Conservation (phyloP, 2,888 invertebrate genomes). For the Sinodicranocentrus sp. region DNA sequence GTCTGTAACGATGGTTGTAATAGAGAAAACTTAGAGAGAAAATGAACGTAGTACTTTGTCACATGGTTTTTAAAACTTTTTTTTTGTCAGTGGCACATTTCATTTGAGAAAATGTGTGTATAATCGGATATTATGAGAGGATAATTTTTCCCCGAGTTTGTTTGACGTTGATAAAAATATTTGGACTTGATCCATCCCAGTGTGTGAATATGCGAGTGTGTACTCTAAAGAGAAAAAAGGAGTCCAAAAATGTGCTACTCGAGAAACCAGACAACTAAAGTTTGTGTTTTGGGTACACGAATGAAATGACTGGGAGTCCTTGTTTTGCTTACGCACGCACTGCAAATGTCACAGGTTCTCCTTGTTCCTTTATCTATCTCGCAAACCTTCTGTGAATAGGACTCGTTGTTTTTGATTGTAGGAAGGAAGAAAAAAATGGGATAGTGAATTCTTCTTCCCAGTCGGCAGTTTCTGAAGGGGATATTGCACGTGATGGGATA, state of each 20-base stretch:
- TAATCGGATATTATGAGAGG: conserved; percentile 43
- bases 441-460: too few species aligned
- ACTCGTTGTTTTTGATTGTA: conserved; percentile 10
- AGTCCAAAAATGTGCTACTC: conserved; percentile 17
- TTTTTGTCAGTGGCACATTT: conserved; percentile 25
- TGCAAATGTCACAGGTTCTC: conserved; percentile 18
- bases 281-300: too few species aligned
- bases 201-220: conserved; percentile 5
- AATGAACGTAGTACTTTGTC: too few species aligned
- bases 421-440: too few species aligned
- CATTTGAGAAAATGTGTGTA: conserved; percentile 52
- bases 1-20: too few species aligned
- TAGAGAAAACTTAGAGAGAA: too few species aligned
- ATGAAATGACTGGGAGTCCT: background rate
- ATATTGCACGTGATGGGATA: too few species aligned
- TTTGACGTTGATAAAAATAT: conserved; percentile 68
- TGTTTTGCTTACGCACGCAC: conserved; percentile 37
- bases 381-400: background rate
- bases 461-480: too few species aligned
- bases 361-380: background rate
- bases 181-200: conserved; percentile 65
- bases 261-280: conserved; percentile 11
- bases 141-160: conserved; percentile 19
- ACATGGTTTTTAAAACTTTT: conserved; percentile 1
- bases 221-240: background rate